phyloP scores from a whole-genome alignment of 2,113 vertebrate genomes.

The Andinoacara biseriatus region DNA sequence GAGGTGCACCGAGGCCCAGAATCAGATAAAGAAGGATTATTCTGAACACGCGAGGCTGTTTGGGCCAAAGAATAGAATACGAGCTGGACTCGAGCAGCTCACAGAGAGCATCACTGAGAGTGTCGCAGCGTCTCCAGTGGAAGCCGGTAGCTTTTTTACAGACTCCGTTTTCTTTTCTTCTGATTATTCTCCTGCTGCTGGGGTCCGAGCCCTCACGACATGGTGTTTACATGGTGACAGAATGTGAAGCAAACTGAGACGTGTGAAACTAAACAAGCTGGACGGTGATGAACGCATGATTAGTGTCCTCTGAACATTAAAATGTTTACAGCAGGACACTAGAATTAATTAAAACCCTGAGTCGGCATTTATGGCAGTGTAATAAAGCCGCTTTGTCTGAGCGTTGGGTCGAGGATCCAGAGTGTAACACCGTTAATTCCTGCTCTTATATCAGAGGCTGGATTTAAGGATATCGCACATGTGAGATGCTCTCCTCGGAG shows the following conservation, averaged over 20 bases:
- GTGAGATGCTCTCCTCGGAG: constrained; percentile 22
- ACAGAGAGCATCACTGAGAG: no score
- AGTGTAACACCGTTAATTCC: constrained; percentile 17
- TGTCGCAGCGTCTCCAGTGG: no score
- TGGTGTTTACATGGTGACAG: not conserved
- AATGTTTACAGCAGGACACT: not conserved
- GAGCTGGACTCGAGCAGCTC: not conserved
- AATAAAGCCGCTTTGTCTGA: not conserved
- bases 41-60: not conserved
- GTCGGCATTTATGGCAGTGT: not conserved
- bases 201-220: not conserved
- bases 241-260: not conserved
- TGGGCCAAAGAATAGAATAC: not conserved
- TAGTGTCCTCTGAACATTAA: not conserved
- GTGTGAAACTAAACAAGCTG: not conserved
- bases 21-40: not conserved
- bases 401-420: not conserved
- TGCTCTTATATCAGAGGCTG: constrained; percentile 12
- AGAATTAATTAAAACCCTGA: not conserved
- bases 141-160: not conserved
- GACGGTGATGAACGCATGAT: not conserved
- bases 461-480: constrained; percentile 31
- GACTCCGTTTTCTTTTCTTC: no score
- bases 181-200: not conserved
- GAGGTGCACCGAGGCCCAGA: not conserved